A percentile compares a stretch with the other conserved stretches of the same genome.
phyloP scores from a whole-genome alignment of 2,888 invertebrate genomes.

The Drosophila yooni region DNA sequence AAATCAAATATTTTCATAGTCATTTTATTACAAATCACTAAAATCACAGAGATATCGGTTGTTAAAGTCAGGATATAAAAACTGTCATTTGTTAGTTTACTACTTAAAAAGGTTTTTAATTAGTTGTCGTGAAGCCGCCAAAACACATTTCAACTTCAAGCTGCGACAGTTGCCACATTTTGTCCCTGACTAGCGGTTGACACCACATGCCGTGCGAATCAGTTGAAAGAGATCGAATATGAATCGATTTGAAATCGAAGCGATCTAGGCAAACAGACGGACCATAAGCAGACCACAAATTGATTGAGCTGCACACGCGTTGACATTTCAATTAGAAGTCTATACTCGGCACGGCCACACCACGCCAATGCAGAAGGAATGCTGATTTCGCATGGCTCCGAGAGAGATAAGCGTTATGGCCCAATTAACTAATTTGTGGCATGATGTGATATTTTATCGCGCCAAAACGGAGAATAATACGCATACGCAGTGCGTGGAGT shows the following conservation, averaged over 20 bases:
- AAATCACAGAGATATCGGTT: background rate
- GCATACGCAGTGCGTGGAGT: constrained; percentile 50
- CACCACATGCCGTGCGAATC: constrained; percentile 64
- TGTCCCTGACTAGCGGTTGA: constrained; percentile 72
- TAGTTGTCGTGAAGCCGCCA: constrained; percentile 45
- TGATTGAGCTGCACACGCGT: constrained; percentile 75
- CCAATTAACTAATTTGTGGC: constrained; percentile 66
- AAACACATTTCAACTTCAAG: constrained; percentile 58
- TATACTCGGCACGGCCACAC: constrained; percentile 15
- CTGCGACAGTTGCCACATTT: constrained; percentile 53
- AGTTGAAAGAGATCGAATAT: constrained; percentile 57
- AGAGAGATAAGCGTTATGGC: constrained; percentile 59
- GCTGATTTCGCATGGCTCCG: constrained; percentile 50
- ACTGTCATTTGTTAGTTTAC: constrained; percentile 9
- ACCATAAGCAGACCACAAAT: constrained; percentile 57
- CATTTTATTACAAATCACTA: background rate
- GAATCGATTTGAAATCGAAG: constrained; percentile 56
- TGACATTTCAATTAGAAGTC: constrained; percentile 79
- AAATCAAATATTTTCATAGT: background rate
- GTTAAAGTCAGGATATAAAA: constrained; percentile 34
- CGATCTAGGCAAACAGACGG: constrained; percentile 49
- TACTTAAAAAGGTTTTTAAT: constrained; percentile 45
- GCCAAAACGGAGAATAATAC: constrained; percentile 44
- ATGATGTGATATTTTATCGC: constrained; percentile 63
- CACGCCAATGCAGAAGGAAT: constrained; percentile 44